These are phyloP conservation scores for Spongilla lacustris DNA, from an alignment of 37 sponge, comb jelly and placozoan species.

Conservation along the genomic window DNA sequence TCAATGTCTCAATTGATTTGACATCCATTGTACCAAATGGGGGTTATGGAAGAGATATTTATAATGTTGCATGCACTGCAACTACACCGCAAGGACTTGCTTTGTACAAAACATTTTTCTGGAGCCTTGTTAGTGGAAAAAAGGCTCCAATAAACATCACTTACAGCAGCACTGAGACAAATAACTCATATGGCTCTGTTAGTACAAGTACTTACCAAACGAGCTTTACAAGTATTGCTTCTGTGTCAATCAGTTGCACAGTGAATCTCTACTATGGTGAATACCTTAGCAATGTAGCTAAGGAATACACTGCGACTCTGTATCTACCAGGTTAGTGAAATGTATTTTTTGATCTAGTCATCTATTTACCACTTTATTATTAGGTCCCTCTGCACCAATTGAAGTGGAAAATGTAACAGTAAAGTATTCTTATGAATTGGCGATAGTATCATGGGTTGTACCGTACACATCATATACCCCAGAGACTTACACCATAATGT, in stretches of 20 bases:
- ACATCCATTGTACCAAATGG: background rate
- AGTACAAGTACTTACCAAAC: background rate
- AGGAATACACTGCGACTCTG: background rate
- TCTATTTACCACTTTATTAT: no score
- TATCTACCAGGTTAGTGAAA: background rate
- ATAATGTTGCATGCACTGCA: background rate
- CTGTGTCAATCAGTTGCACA: background rate
- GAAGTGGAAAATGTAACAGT: background rate
- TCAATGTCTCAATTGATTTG: background rate
- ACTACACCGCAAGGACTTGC: background rate
- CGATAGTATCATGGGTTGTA: background rate
- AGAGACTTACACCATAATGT: background rate
- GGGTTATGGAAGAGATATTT: background rate
- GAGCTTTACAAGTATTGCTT: background rate
- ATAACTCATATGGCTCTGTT: background rate
- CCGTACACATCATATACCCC: background rate
- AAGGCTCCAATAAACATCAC: background rate
- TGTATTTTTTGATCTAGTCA: background rate
- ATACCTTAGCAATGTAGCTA: background rate
- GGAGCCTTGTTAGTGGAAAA: background rate
- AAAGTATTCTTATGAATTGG: background rate
- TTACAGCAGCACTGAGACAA: background rate
- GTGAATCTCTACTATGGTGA: background rate
- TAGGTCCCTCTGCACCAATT: background rate
- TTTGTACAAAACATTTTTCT: background rate